Evolutionary conservation across 2,113 vertebrate species (phyloP).

Genomic region (Hassar affinis): DNA sequence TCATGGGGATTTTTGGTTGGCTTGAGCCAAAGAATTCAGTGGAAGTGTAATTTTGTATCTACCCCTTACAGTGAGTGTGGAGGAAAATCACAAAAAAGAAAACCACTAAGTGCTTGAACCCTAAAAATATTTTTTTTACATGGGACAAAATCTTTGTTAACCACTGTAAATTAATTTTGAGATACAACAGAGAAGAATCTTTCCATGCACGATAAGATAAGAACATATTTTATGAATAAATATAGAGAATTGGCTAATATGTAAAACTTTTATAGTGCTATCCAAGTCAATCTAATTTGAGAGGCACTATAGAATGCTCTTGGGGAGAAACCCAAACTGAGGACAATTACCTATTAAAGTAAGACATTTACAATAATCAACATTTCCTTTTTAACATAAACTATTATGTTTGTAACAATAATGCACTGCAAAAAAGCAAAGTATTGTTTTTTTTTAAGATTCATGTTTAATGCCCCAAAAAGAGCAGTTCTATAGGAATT

Average conservation of each 20-base stretch:
- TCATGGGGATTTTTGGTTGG: too few species aligned
- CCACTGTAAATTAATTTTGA: not conserved
- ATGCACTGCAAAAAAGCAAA: not conserved
- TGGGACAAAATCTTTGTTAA: too few species aligned
- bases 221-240: not conserved
- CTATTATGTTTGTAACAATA: constrained; percentile 9
- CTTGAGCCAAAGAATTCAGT: too few species aligned
- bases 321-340: constrained; percentile 13
- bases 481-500: not conserved
- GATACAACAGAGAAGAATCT: not conserved
- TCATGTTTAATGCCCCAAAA: constrained; percentile 3
- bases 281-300: constrained; percentile 4
- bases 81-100: too few species aligned
- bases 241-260: not conserved
- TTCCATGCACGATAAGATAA: not conserved
- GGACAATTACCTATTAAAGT: constrained; percentile 1
- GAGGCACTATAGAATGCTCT: not conserved
- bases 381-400: constrained; percentile 12
- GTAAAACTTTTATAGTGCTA: constrained; percentile 18
- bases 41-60: too few species aligned
- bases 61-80: too few species aligned
- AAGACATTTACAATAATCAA: not conserved
- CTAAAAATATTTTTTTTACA: too few species aligned
- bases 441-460: not conserved
- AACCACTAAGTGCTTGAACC: too few species aligned